Evolutionary conservation across 2,113 vertebrate genomes (phyloP), one percentile per base, ranked within the genome.

Genomic region (Grallaria varia): DNA sequence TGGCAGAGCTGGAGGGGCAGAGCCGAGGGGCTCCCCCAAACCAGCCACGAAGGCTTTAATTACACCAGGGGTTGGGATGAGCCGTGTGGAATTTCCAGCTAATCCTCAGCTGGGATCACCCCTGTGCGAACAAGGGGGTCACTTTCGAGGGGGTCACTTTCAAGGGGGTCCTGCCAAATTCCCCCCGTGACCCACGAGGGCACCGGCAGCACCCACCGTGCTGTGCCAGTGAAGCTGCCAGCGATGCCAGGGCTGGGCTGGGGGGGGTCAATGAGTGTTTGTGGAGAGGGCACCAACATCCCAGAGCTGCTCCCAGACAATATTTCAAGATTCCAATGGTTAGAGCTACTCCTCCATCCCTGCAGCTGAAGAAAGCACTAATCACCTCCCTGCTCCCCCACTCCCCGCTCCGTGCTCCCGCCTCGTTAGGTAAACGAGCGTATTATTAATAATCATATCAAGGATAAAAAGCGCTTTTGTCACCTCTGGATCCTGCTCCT

Each of bases 391-490:
- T 1, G 33, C 3, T 6, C 85, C 74, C 53, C 33, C n/a, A n/a
- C n/a, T n/a, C 33, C 35, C 14, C 20, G n/a, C 49, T 21, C 44
- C 2, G 5, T 1, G 19, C 84, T 75, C 86, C 94, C 17, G 89
- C 90, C 96, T 96, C 68, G 15, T 95, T 93, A 87, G 94, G 92
- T 35, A 58, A 89, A 75, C 18, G 35, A 47, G 42, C 44, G 73
- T 35, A 33, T 77, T 92, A 92, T 89, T 95, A 94, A 95, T 96
- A 73, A 96, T 93, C 92, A 86, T 62, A 93, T 93, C 95, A 89
- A 95, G 87, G 87, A 62, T 59, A 86, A 95, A 93, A 90, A 94
- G 86, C 31, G 87, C 87, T 93, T 91, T 87, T 96, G 96, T 97
- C 95, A 81, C 91, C 77, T 91, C 89, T 71, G 82, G 84, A 49